Conservation (phyloP, 1,140 invertebrate species). For the Drosophila tropicalis region DNA sequence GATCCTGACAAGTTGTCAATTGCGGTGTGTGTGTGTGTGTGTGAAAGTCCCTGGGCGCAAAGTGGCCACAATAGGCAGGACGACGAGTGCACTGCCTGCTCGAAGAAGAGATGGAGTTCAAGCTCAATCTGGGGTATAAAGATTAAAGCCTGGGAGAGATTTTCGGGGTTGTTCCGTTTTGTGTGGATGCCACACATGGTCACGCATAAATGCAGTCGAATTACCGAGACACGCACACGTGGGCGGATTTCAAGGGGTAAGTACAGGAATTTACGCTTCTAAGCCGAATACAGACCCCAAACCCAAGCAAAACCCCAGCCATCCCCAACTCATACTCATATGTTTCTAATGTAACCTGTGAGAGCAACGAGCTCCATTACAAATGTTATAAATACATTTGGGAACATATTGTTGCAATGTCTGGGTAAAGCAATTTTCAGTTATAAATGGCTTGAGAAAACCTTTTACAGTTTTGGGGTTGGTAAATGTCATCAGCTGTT, state of each 20-base stretch:
- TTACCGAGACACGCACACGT: constrained; percentile 71
- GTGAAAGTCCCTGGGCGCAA: constrained; percentile 24
- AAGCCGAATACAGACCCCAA: too few relatives aligned
- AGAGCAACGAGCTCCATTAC: constrained; percentile 39
- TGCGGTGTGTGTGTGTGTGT: constrained; percentile 21
- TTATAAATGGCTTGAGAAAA: constrained; percentile 60
- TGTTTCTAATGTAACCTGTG: not conserved
- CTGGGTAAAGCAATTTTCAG: constrained; percentile 65
- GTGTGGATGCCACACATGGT: constrained; percentile 50
- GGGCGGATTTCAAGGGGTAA: constrained; percentile 32
- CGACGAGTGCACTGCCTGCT: constrained; percentile 23
- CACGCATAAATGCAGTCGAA: constrained; percentile 82
- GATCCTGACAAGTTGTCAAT: constrained; percentile 68
- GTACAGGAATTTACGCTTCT: constrained; percentile 27
- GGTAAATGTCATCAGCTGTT: constrained; percentile 65
- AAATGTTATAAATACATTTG: constrained; percentile 69
- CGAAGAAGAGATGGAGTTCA: not conserved
- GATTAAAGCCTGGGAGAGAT: constrained; percentile 13
- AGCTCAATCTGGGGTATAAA: not conserved
- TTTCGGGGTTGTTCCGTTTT: constrained; percentile 21
- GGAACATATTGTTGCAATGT: constrained; percentile 74
- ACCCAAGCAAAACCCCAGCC: constrained; percentile 28
- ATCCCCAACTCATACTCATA: constrained; percentile 33
- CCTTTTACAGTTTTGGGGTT: constrained; percentile 22
- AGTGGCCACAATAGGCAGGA: constrained; percentile 51